Evolutionary conservation across 2,113 vertebrate species (phyloP).

Genomic region (Phalacrocorax carbo): DNA sequence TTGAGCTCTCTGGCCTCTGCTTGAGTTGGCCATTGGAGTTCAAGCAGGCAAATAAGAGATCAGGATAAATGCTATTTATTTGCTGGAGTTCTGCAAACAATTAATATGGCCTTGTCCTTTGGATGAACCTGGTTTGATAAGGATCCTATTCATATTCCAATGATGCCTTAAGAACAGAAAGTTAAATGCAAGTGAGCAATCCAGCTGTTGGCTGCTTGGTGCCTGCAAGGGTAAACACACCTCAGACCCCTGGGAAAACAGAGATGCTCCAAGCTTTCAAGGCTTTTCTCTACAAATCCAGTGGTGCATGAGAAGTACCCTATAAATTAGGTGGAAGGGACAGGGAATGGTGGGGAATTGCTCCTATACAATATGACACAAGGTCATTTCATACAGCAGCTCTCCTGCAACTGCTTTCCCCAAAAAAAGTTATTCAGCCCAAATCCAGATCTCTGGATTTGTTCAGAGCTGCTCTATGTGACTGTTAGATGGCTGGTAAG

Average conservation of each 20-base stretch:
- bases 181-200: neutral
- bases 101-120: neutral
- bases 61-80: neutral
- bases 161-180: neutral
- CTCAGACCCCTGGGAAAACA: neutral
- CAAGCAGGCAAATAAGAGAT: neutral
- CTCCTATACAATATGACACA: neutral
- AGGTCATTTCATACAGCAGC: neutral
- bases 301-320: neutral
- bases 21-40: neutral
- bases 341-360: neutral
- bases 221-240: fast-evolving
- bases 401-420: neutral
- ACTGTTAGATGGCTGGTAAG: neutral
- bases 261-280: neutral
- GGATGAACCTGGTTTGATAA: conserved; percentile 35
- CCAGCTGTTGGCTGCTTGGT: neutral
- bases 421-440: neutral
- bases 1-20: neutral
- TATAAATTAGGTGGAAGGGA: neutral
- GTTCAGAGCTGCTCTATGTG: neutral
- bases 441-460: neutral
- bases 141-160: conserved; percentile 1
- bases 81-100: conserved; percentile 15
- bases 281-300: neutral